phyloP scores from a whole-genome alignment of 1,140 invertebrate species.

The Drosophila erecta region DNA sequence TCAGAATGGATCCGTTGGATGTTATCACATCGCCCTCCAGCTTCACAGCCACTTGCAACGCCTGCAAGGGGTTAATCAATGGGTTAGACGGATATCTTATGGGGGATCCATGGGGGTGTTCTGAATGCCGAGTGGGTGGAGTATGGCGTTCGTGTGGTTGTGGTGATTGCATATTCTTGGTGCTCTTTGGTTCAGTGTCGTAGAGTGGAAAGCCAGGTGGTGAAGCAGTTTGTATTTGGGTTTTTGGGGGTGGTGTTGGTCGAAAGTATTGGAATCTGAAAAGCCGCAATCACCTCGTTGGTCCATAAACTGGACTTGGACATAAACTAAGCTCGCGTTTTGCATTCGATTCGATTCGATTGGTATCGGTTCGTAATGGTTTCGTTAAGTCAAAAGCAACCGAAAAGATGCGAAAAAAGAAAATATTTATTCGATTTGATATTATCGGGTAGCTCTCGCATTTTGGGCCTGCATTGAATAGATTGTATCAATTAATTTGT shows the following conservation, averaged over 20 bases:
- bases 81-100: slow-evolving; percentile 9
- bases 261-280: slow-evolving; percentile 57
- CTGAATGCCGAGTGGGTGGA: slow-evolving; percentile 12
- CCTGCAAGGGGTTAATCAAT: slow-evolving; percentile 85
- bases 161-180: slow-evolving; percentile 16
- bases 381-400: slow-evolving; percentile 65
- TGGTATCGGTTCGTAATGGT: slow-evolving; percentile 27
- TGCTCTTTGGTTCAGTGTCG: slow-evolving; percentile 30
- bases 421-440: slow-evolving; percentile 47
- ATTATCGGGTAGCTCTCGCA: slow-evolving; percentile 37
- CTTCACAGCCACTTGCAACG: slow-evolving; percentile 93
- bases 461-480: slow-evolving; percentile 59
- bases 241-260: slow-evolving; percentile 33
- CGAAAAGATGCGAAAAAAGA: slow-evolving; percentile 76
- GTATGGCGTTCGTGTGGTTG: slow-evolving; percentile 32
- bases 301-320: slow-evolving; percentile 85
- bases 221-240: slow-evolving; percentile 23
- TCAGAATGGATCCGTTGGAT: slow-evolving; percentile 92
- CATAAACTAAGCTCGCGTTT: slow-evolving; percentile 83
- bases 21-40: slow-evolving; percentile 98
- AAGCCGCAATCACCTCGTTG: slow-evolving; percentile 83
- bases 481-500: slow-evolving; percentile 52
- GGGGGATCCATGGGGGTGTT: slow-evolving; percentile 15
- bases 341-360: slow-evolving; percentile 50
- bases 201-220: slow-evolving; percentile 32